phyloP scores from a whole-genome alignment of 2,888 invertebrate species.

The Hypselothyrea guttata region DNA sequence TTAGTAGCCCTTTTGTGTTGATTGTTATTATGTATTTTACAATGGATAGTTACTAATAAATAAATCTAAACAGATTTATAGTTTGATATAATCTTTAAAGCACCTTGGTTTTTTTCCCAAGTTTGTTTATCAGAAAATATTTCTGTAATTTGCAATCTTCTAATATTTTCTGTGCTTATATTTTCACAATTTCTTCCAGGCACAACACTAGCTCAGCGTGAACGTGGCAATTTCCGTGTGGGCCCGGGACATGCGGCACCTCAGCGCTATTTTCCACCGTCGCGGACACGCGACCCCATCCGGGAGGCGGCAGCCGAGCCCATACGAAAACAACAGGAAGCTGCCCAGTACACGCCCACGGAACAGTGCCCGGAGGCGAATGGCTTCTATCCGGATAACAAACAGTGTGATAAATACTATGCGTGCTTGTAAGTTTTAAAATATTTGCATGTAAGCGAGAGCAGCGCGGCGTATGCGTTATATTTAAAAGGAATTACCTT shows the following conservation, averaged over 20 bases:
- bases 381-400: conserved; percentile 92
- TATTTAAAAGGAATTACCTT: background rate
- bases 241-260: conserved; percentile 77
- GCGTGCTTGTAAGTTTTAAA: conserved; percentile 85
- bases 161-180: conserved; percentile 2
- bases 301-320: conserved; percentile 54
- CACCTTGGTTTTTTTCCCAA: no score
- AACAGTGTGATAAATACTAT: conserved; percentile 94
- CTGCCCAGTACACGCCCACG: conserved; percentile 84
- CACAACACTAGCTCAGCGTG: conserved; percentile 71
- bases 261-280: conserved; percentile 76
- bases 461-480: conserved; percentile 13
- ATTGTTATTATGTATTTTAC: no score
- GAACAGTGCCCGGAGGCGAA: conserved; percentile 90
- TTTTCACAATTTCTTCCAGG: no score
- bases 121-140: background rate
- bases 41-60: no score
- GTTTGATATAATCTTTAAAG: no score
- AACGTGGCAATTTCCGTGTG: conserved; percentile 66
- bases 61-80: no score
- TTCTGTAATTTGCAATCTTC: background rate
- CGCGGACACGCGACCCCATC: conserved; percentile 70
- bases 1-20: no score
- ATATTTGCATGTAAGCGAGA: background rate
- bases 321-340: conserved; percentile 54